Evolutionary conservation across 2,797 vertebrate species (phyloP).

Genomic region (Lateolabrax maculatus): DNA sequence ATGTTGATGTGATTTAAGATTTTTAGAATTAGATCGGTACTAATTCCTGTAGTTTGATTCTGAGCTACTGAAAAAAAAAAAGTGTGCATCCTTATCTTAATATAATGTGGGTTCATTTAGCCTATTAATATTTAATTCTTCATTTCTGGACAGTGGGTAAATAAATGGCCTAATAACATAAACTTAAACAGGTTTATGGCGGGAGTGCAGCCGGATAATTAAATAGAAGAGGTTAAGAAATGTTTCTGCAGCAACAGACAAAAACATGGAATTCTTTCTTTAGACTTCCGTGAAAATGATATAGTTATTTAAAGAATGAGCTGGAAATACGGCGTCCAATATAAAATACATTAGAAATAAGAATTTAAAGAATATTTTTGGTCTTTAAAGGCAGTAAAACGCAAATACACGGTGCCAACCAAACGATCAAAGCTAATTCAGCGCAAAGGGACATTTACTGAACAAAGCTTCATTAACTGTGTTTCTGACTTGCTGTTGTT

Average conservation of each 20-base stretch:
- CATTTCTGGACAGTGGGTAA: background rate
- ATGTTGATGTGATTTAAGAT: rapidly evolving
- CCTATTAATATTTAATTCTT: background rate
- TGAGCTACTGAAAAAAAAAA: background rate
- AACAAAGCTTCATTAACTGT: background rate
- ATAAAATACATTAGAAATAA: background rate
- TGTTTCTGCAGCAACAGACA: background rate
- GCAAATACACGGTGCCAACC: background rate
- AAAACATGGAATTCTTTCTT: background rate
- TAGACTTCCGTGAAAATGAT: background rate
- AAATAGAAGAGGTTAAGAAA: rapidly evolving
- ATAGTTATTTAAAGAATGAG: background rate
- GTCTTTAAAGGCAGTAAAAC: background rate
- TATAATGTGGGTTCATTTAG: background rate
- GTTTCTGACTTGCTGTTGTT: background rate
- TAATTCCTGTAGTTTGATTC: background rate
- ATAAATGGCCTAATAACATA: background rate
- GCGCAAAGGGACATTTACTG: background rate
- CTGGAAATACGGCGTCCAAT: background rate
- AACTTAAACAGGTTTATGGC: background rate
- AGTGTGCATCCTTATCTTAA: background rate
- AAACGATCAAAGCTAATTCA: background rate
- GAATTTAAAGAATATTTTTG: background rate
- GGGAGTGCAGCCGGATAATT: background rate
- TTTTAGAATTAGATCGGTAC: rapidly evolving